These are phyloP conservation scores for Tricholaema leucomelas DNA, from an alignment of 2,113 vertebrate genomes.

Conservation along the genomic window DNA sequence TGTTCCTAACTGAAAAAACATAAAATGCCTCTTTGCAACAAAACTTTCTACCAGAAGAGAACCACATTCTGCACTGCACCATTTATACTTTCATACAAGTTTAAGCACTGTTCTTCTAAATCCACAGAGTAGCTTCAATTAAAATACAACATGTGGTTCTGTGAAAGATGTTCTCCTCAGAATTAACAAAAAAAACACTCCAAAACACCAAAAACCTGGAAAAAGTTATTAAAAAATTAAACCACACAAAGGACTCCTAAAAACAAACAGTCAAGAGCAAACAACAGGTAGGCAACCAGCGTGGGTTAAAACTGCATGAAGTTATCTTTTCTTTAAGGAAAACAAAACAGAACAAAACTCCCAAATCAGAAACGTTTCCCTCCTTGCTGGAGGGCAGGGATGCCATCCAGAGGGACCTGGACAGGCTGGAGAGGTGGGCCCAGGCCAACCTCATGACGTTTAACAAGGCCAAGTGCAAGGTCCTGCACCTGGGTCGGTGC, in stretches of 20 bases:
- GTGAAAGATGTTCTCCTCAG: neutral
- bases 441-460: too few relatives aligned
- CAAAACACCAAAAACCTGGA: neutral
- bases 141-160: neutral
- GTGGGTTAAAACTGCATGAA: neutral
- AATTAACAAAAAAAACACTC: neutral
- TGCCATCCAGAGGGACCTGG: too few relatives aligned
- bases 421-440: too few relatives aligned
- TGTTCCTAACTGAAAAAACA: neutral
- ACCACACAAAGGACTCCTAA: neutral
- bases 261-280: neutral
- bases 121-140: neutral
- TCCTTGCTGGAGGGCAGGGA: too few relatives aligned
- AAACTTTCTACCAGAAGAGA: neutral
- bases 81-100: neutral
- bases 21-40: neutral
- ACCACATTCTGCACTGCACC: neutral
- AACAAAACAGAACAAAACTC: neutral
- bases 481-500: too few relatives aligned
- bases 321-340: neutral
- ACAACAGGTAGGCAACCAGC: neutral
- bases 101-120: neutral
- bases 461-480: too few relatives aligned
- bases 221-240: neutral
- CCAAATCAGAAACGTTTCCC: neutral